Base-by-base conservation (phyloP, 2,888 invertebrate species). In the Empis livida region DNA sequence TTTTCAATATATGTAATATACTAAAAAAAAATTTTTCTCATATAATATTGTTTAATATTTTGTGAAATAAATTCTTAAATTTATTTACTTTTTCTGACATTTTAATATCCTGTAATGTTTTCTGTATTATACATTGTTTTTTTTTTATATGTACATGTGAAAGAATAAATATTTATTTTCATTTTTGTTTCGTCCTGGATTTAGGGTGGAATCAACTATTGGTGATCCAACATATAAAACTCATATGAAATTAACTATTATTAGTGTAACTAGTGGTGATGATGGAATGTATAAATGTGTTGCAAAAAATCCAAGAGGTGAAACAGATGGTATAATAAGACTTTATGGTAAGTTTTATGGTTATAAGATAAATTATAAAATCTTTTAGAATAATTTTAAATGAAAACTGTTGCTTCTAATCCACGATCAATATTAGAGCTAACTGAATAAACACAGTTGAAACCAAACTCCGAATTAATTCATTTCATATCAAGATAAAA, bases 251-350 rank as follows among this genome's bases (percentile, higher is more conserved):
- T 73, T 93, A 47, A 81, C 84, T 49, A 88, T 93, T 57, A 73
- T 77, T 58, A 80, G 84, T 64, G 82, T 92, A 48, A 75, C 82
- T 59, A 78, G 77, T 54, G 78, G 76, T 57, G 92, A 93, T 69
- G 90, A 86, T 63, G 91, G 89, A 20, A 85, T 82, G 45, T 91
- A 90, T 68, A 89, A 88, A 67, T 90, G 90, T 56, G 79, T 68
- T 40, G 70, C 91, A 37, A 91, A 91, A 69, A 92, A 92, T 71
- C 89, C 90, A 13, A 75, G 91, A 44, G 90, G 91, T 49, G 89
- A 90, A 63, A 90, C 90, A 2, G 90, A 91, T 68, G 90, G 91
- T 53, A 83, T 83, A 44, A 92, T 92, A 63, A 77, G 88, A 56
- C 74, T 92, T 54, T 90, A 91, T 71, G 85, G 91, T 91, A 73